A percentile compares a stretch with the other conserved stretches of the same genome.
Evolutionary conservation across 2,113 vertebrate species (phyloP).

Genomic region (Morone saxatilis): DNA sequence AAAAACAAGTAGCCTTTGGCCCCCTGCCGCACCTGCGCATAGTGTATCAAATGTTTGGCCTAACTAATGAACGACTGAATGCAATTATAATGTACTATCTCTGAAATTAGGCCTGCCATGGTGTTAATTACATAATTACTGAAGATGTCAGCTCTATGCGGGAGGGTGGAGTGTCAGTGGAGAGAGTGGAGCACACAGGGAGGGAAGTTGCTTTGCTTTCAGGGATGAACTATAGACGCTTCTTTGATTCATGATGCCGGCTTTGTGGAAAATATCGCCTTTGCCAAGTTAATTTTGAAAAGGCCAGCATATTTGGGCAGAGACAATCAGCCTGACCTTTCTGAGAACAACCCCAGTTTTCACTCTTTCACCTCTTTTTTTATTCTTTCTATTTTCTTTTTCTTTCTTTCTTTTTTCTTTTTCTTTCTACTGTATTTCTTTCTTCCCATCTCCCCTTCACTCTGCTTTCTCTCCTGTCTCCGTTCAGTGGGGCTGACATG

Average conservation of each 20-base stretch:
- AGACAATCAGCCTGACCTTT: slow-evolving; percentile 89
- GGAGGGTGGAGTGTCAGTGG: slow-evolving; percentile 60
- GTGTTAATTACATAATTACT: slow-evolving; percentile 88
- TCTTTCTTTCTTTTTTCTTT: slow-evolving; percentile 25
- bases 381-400: slow-evolving; percentile 17
- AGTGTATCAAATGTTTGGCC: slow-evolving; percentile 75
- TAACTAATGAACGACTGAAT: slow-evolving; percentile 83
- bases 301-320: slow-evolving; percentile 88
- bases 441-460: neutral
- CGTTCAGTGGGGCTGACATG: slow-evolving; percentile 7
- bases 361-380: slow-evolving; percentile 71
- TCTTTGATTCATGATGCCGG: slow-evolving; percentile 86
- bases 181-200: slow-evolving; percentile 49
- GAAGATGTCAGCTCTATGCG: slow-evolving; percentile 77
- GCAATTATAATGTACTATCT: slow-evolving; percentile 85
- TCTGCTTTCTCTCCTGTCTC: slow-evolving; percentile 18
- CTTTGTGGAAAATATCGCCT: slow-evolving; percentile 86
- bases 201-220: slow-evolving; percentile 72
- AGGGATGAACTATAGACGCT: slow-evolving; percentile 81
- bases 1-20: slow-evolving; percentile 79
- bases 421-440: slow-evolving; percentile 12
- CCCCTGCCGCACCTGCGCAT: slow-evolving; percentile 75
- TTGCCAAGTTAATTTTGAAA: slow-evolving; percentile 88
- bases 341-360: slow-evolving; percentile 77
- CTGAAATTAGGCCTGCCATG: slow-evolving; percentile 84